Conservation (phyloP, 2,113 vertebrate genomes). For the Rhinogobius similis region DNA sequence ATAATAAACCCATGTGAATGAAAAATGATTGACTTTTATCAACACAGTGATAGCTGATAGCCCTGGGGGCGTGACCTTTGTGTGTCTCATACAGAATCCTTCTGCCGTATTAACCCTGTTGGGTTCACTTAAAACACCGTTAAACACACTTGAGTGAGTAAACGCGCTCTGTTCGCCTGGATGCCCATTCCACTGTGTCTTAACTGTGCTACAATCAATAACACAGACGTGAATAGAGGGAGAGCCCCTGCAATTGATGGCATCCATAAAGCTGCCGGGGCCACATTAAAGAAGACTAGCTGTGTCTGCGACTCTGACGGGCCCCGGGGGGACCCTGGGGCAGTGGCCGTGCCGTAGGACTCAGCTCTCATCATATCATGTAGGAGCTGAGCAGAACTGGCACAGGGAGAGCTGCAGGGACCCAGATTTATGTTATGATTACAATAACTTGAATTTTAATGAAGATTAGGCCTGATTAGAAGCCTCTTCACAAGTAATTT, state of each 20-base stretch:
- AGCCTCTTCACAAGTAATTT: constrained; percentile 32
- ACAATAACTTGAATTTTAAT: constrained; percentile 32
- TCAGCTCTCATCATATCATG: constrained; percentile 32
- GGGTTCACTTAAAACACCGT: constrained; percentile 42
- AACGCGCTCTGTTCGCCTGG: constrained; percentile 27
- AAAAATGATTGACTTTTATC: constrained; percentile 17
- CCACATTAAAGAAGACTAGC: constrained; percentile 55
- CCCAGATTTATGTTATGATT: constrained; percentile 33
- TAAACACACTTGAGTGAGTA: constrained; percentile 31
- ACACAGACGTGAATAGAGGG: constrained; percentile 12
- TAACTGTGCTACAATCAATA: constrained; percentile 59
- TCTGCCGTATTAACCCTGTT: constrained; percentile 31
- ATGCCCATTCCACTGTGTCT: constrained; percentile 21
- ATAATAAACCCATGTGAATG: neutral
- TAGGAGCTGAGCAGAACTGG: constrained; percentile 28
- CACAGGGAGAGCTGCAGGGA: constrained; percentile 18
- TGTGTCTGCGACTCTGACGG: constrained; percentile 39
- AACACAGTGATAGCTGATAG: constrained; percentile 18
- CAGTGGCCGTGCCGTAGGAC: constrained; percentile 31
- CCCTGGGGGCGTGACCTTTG: constrained; percentile 6
- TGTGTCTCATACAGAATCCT: constrained; percentile 21
- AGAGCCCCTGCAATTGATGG: constrained; percentile 40
- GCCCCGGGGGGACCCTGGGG: constrained; percentile 20
- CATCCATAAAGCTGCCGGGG: constrained; percentile 56
- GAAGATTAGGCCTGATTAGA: constrained; percentile 31